A percentile compares a stretch with the other conserved stretches of the same genome.
Conservation (phyloP, 2,113 vertebrate genomes). For the Pomatorhinus ruficollis region DNA sequence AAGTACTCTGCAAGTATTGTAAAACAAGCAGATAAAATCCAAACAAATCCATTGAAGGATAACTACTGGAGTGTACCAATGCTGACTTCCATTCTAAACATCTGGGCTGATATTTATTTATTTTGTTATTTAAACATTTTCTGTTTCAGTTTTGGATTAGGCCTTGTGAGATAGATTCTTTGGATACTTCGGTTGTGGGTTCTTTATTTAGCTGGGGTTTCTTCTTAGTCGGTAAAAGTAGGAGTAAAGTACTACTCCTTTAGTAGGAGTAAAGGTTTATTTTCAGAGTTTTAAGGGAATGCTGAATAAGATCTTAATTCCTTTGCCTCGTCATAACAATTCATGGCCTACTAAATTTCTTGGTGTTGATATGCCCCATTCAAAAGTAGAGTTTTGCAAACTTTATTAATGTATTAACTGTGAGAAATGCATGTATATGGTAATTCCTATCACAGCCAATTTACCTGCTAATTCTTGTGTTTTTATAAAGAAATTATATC, state of each 20-base stretch:
- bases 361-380: background rate
- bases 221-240: background rate
- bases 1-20: background rate
- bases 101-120: background rate
- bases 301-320: background rate
- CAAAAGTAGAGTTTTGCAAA: background rate
- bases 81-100: background rate
- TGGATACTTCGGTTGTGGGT: background rate
- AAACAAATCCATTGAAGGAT: background rate
- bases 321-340: background rate
- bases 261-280: background rate
- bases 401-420: background rate
- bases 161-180: background rate
- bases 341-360: background rate
- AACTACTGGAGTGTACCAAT: background rate
- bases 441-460: background rate
- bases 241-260: too few species aligned
- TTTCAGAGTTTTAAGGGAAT: background rate
- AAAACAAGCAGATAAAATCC: background rate
- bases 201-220: background rate
- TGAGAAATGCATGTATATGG: background rate
- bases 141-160: background rate
- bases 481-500: background rate
- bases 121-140: background rate
- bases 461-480: background rate